Base-by-base conservation (phyloP, 2,888 invertebrate species). In the Saturnia japonica region DNA sequence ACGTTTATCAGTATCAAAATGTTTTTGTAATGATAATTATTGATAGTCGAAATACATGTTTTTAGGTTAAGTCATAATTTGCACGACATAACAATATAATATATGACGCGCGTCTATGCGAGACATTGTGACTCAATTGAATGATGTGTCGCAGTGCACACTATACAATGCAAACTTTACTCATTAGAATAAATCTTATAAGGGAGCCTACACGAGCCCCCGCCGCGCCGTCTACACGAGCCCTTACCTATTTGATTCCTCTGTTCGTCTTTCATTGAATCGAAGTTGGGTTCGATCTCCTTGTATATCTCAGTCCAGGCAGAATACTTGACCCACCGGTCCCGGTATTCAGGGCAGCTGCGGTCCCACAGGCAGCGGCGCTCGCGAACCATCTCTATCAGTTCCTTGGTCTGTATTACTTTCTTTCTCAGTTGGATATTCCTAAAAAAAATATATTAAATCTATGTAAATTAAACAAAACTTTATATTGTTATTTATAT, bases 341-440 rank as follows among this genome's bases (percentile, higher is more conserved):
- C 75, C 57, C 77, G 76, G 76, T 85, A 84, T 12, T 72, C 68
- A 3, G 73, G 25, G 54, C 74, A 68, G 1, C 47, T 54, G n/a
- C 77, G 79, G 74, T 85, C 79, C 85, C 85, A 85, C 42, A 85
- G 74, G 25, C 79, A 79, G 3, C 77, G 75, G 7, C 73, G 76
- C 34, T 57, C 70, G 11, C 74, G 75, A 68, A 79, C 75, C 73
- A 74, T 71, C 71, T 70, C 73, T 51, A 77, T 78, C 70, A 77
- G 73, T 68, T 70, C 72, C 12, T 57, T 22, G 11, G 75, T 73
- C 45, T 74, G 70, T 71, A 70, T 70, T 25, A 66, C 19, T n/a
- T 28, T 40, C 40, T 69, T 72, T 42, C 69, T 68, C 45, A 70
- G 4, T 45, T 22, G 14, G 22, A 16, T 66, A 14, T 43, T 71